These are phyloP conservation scores for Trichonephila clavata DNA, from an alignment of 1,140 invertebrate genomes.

Conservation along the genomic window DNA sequence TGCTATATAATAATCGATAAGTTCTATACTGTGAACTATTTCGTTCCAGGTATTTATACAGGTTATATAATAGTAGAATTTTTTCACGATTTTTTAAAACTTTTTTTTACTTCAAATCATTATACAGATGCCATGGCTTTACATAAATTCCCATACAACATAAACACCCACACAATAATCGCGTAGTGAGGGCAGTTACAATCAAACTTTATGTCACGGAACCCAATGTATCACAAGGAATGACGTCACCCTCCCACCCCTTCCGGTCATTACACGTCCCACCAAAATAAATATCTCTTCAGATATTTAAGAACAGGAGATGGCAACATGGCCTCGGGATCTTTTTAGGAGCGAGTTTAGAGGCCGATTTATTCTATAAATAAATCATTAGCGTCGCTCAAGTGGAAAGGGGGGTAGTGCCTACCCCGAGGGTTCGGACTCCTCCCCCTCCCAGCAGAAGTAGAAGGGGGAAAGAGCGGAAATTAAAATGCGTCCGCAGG, in stretches of 20 bases:
- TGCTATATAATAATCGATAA: too few relatives aligned
- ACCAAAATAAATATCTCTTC: constrained; percentile 3
- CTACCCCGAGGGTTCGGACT: background rate
- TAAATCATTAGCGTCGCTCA: constrained; percentile 24
- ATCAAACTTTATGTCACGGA: too few relatives aligned
- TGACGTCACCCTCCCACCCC: background rate
- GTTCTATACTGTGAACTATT: too few relatives aligned
- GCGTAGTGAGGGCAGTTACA: too few relatives aligned
- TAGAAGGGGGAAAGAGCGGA: background rate
- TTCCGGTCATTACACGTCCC: background rate
- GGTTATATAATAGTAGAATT: too few relatives aligned
- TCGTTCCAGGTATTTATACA: too few relatives aligned
- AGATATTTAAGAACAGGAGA: constrained; percentile 20
- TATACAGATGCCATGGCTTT: too few relatives aligned
- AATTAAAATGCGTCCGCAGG: constrained; percentile 44
- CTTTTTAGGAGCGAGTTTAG: constrained; percentile 21
- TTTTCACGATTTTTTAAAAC: too few relatives aligned
- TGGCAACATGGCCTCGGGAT: background rate
- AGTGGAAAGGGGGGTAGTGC: background rate
- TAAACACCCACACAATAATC: too few relatives aligned
- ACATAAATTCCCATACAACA: too few relatives aligned
- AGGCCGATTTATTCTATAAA: constrained; percentile 39
- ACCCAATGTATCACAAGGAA: background rate
- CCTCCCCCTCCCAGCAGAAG: background rate
- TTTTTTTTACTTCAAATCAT: too few relatives aligned